Conservation (phyloP, 2,888 invertebrate species). For the Drosophila mimica region DNA sequence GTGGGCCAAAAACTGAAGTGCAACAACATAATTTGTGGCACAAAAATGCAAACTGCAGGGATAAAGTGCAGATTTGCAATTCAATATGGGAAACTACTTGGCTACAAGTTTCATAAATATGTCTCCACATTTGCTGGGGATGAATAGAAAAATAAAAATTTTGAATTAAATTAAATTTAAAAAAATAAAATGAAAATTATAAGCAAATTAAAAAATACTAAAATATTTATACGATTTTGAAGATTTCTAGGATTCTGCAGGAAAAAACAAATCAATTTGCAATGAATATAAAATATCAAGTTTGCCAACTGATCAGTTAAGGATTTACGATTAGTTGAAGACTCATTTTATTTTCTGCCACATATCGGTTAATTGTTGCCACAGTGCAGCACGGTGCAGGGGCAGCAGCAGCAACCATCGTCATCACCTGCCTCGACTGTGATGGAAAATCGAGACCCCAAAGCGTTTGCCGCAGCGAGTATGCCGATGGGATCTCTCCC, state of each 20-base stretch:
- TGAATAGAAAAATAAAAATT: neutral
- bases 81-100: neutral
- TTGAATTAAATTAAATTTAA: no score
- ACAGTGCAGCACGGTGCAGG: constrained; percentile 1
- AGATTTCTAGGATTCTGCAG: no score
- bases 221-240: no score
- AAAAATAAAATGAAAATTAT: no score
- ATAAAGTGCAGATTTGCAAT: neutral
- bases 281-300: neutral
- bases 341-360: neutral
- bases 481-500: constrained; percentile 8
- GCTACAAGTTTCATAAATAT: neutral
- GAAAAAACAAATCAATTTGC: neutral
- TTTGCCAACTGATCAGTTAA: neutral
- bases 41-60: neutral
- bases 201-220: no score
- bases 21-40: neutral
- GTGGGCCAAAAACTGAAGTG: neutral
- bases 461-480: constrained; percentile 7
- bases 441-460: constrained; percentile 8
- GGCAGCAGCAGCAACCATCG: neutral
- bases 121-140: neutral
- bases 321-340: neutral
- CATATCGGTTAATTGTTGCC: neutral
- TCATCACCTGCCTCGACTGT: constrained; percentile 4